Base-by-base conservation (phyloP, 2,797 vertebrate species). In the Gadopsis bispinosus region DNA sequence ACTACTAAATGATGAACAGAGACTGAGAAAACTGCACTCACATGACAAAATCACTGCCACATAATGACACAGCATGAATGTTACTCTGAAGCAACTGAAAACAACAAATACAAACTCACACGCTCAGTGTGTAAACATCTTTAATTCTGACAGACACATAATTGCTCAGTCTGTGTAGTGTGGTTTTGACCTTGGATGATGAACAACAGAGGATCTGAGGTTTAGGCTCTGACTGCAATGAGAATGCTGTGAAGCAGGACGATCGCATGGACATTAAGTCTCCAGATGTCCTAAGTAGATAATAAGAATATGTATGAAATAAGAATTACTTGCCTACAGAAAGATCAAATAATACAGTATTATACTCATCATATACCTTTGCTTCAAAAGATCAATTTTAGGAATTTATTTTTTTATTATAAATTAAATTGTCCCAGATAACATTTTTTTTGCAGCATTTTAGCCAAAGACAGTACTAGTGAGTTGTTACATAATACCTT, bases 371-470 rank as follows among this genome's bases (percentile, higher is more conserved):
- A 43, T n/a, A 31, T 12, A 47, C 26, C 31, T 14, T 4, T 35
- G 9, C 13, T 50, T 7, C 4, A 56, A 33, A 29, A 11, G 47
- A 59, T 70, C 5, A 0, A 10, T 60, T 70, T 50, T 45, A 45
- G 22, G 4, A 69, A 31, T 10, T 10, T 3, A 47, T 17, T 47
- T 5, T 19, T 43, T 22, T 61, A 45, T 47, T 31, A 19, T 69
- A 7, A 39, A 41, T 37, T 9, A 11, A 35, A 45, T 13, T 47
- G 35, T 53, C n/a, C 4, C 4, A 65, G 50, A 37, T 51, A 3
- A 39, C 11, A 39, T 4, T 4, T 55, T 1, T 1, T 7, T 13
- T 0, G 0, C 3, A 56, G 5, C 1, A 1, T 39, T 1, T n/a
- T 62, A 19, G 8, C 20, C 26, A 45, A 63, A 63, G 14, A 35